Evolutionary conservation across 2,113 vertebrate species (phyloP).

Genomic region (Albula goreensis): DNA sequence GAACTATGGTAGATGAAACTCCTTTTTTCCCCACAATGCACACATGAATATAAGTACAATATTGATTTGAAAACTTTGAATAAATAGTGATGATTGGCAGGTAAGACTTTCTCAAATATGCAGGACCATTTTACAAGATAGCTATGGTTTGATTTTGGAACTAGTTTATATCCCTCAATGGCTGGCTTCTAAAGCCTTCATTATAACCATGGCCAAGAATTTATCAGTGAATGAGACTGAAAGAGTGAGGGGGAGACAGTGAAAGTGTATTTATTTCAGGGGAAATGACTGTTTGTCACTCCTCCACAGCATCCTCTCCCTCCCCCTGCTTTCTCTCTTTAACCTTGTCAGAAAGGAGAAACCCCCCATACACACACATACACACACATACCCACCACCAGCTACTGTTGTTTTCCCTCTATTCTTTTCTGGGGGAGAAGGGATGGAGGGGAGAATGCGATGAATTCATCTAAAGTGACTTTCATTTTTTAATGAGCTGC

Average conservation of each 20-base stretch:
- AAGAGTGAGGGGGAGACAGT: too few relatives aligned
- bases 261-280: neutral
- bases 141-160: neutral
- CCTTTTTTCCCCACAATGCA: neutral
- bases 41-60: neutral
- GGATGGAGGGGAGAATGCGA: constrained; percentile 54
- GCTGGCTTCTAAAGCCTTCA: neutral
- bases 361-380: neutral
- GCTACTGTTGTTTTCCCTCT: constrained; percentile 23
- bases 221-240: neutral
- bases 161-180: neutral
- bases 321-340: constrained; percentile 13
- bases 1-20: neutral
- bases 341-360: constrained; percentile 16
- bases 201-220: neutral
- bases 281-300: constrained; percentile 9
- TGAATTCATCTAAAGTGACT: constrained; percentile 68
- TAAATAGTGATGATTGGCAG: neutral
- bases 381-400: neutral
- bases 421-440: constrained; percentile 52
- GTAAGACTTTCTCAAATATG: neutral
- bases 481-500: constrained; percentile 73
- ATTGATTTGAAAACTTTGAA: neutral
- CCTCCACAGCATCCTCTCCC: neutral
- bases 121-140: neutral